Conservation (phyloP, 2,797 vertebrate genomes). For the Etheostoma perlongum region DNA sequence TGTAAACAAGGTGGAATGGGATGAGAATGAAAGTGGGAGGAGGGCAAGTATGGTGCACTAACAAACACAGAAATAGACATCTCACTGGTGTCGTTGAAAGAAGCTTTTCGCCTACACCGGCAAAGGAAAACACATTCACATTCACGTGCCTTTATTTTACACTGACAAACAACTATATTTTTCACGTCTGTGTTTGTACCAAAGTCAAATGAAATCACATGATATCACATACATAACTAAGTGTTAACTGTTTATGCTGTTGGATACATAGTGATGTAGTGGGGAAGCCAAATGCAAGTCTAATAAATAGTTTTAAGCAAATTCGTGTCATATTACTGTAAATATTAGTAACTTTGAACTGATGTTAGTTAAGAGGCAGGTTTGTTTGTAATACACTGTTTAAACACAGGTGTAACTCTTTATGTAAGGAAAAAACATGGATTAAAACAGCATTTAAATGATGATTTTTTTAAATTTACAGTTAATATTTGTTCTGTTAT, state of each 20-base stretch:
- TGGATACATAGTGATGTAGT: neutral
- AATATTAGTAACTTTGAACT: neutral
- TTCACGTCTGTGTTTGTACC: neutral
- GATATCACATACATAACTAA: neutral
- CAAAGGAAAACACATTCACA: conserved; percentile 14
- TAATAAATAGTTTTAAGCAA: neutral
- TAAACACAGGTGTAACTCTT: neutral
- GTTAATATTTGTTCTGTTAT: neutral
- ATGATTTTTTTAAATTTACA: neutral
- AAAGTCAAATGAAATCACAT: neutral
- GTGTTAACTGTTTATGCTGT: neutral
- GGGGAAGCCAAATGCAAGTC: neutral
- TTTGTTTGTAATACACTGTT: neutral
- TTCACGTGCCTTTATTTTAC: conserved; percentile 7
- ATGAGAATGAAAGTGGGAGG: conserved; percentile 42
- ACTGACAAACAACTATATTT: conserved; percentile 6
- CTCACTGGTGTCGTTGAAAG: conserved; percentile 35
- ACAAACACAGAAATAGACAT: conserved; percentile 52
- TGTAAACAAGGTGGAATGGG: conserved; percentile 65
- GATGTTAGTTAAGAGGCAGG: neutral
- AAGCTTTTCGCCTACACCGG: neutral
- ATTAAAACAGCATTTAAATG: neutral
- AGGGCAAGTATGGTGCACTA: conserved; percentile 11
- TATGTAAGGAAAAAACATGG: neutral
- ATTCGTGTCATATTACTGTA: neutral